These are phyloP conservation scores for Perca flavescens DNA, from an alignment of 2,113 vertebrate genomes.

Conservation along the genomic window DNA sequence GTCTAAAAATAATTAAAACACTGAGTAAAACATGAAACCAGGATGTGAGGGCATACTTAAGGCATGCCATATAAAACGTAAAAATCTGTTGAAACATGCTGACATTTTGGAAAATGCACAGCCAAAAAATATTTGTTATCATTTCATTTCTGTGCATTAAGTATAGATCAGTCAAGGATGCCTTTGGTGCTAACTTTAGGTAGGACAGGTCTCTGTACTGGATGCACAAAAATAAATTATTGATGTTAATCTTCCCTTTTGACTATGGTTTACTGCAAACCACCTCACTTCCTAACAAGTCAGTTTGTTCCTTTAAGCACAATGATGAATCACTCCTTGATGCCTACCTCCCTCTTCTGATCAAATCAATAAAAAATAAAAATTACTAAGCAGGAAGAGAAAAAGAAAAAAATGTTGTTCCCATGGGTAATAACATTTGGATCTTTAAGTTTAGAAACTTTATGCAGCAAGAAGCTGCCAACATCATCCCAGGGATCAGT, in stretches of 20 bases:
- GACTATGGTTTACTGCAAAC: background rate
- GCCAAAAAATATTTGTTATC: background rate
- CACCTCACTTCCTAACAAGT: background rate
- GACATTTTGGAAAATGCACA: background rate
- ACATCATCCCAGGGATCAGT: background rate
- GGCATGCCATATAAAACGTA: too few species aligned
- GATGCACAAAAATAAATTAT: background rate
- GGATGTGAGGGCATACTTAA: background rate
- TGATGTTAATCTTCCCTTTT: background rate
- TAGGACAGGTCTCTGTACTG: background rate
- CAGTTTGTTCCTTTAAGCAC: background rate
- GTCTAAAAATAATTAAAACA: background rate
- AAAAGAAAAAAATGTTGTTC: background rate
- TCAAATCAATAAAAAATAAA: background rate
- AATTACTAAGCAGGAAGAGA: background rate
- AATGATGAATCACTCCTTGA: background rate
- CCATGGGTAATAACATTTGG: background rate
- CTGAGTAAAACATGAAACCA: constrained; percentile 5
- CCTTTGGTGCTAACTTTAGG: background rate
- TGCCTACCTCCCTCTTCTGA: background rate
- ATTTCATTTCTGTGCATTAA: background rate
- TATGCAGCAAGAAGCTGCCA: background rate
- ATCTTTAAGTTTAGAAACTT: background rate
- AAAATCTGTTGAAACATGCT: background rate
- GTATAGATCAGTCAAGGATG: background rate